Evolutionary conservation across 2,113 vertebrate genomes (phyloP).

Genomic region (Andinoacara biseriatus): DNA sequence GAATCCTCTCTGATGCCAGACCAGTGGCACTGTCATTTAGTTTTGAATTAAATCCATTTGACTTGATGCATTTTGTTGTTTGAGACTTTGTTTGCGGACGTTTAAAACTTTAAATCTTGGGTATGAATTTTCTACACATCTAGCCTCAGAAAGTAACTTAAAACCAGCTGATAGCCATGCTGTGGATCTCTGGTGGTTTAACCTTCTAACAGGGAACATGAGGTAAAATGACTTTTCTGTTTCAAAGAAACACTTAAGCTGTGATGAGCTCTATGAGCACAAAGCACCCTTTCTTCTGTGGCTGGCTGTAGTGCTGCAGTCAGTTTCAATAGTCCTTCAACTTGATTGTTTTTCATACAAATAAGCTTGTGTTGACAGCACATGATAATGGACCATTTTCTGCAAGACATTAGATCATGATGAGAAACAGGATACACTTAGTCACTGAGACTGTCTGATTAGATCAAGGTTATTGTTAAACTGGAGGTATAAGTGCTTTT

Average conservation of each 20-base stretch:
- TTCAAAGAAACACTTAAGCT: neutral
- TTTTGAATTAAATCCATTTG: neutral
- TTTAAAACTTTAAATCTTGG: neutral
- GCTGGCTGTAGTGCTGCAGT: neutral
- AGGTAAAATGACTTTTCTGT: neutral
- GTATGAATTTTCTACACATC: neutral
- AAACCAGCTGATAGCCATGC: too few species aligned
- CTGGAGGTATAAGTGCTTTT: neutral
- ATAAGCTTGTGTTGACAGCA: conserved; percentile 41
- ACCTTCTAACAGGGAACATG: neutral
- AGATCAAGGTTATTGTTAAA: conserved; percentile 30
- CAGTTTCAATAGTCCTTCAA: conserved; percentile 7
- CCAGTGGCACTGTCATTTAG: neutral
- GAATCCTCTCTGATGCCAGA: neutral
- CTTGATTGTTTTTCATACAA: conserved; percentile 35
- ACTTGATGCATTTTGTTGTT: neutral
- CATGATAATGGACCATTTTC: conserved; percentile 31
- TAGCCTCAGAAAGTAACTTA: neutral
- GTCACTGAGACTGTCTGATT: conserved; percentile 8
- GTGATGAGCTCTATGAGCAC: conserved; percentile 22
- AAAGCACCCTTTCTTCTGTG: conserved; percentile 7
- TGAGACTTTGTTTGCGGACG: neutral
- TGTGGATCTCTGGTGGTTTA: neutral
- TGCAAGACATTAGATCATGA: conserved; percentile 29
- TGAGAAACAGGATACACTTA: conserved; percentile 28